Conservation (phyloP, 2,888 invertebrate species). For the Drosophila neotestacea region DNA sequence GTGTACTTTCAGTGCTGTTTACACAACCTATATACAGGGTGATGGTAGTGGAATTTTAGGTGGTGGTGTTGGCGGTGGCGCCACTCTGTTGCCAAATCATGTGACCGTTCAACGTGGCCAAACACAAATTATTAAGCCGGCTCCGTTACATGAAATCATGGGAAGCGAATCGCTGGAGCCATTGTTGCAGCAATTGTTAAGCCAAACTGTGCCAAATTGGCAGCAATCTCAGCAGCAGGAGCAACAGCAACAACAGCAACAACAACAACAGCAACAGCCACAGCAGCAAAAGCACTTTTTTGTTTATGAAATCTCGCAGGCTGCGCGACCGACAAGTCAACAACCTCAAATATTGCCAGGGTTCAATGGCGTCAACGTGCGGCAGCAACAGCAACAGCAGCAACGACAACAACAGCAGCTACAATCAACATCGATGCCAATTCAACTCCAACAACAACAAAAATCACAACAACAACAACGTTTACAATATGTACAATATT, state of each 20-base stretch:
- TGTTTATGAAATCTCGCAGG: conserved; percentile 57
- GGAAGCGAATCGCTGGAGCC: conserved; percentile 56
- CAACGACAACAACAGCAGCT: conserved; percentile 28
- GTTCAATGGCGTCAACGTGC: conserved; percentile 76
- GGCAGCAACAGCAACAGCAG: conserved; percentile 37
- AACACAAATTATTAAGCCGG: conserved; percentile 57
- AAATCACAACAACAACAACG: conserved; percentile 30
- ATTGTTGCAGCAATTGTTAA: conserved; percentile 67
- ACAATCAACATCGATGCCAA: conserved; percentile 34
- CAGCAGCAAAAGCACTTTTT: conserved; percentile 64
- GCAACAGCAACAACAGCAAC: conserved; percentile 40
- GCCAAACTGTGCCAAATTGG: conserved; percentile 69
- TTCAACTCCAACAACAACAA: conserved; percentile 42
- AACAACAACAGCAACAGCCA: conserved; percentile 30
- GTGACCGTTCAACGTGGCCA: conserved; percentile 44
- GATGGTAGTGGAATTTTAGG: neutral
- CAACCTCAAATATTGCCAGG: conserved; percentile 70
- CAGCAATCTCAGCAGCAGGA: conserved; percentile 43
- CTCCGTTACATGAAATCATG: conserved; percentile 56
- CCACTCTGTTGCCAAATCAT: conserved; percentile 45
- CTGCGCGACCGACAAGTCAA: conserved; percentile 62
- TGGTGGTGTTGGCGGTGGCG: conserved; percentile 20
- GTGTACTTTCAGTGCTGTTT: conserved; percentile 44
- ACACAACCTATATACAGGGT: conserved; percentile 36
- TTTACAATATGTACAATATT: conserved; percentile 26